A percentile compares a stretch with the other conserved stretches of the same genome.
phyloP scores from a whole-genome alignment of 2,888 invertebrate genomes.

The Brachylomia viminalis region DNA sequence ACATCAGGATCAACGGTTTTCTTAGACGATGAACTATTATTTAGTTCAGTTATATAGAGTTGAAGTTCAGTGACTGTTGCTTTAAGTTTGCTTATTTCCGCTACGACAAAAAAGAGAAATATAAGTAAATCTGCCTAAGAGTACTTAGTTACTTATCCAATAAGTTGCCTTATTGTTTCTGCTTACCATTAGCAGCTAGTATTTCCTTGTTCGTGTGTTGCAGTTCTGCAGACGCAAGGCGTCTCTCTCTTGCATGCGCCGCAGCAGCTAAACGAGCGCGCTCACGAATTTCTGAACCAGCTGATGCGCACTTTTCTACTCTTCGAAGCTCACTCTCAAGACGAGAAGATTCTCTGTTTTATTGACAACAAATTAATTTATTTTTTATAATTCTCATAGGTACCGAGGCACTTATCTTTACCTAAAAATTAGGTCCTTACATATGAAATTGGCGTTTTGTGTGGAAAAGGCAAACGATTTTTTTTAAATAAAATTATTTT shows the following conservation, averaged over 20 bases:
- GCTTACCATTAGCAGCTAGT: constrained; percentile 78
- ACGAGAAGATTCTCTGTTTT: constrained; percentile 77
- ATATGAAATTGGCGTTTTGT: too few relatives aligned
- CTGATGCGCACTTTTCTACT: constrained; percentile 83
- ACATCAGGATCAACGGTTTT: constrained; percentile 66
- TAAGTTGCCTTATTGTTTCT: not conserved
- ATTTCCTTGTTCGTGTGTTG: constrained; percentile 80
- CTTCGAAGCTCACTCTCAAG: constrained; percentile 82
- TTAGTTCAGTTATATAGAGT: constrained; percentile 65
- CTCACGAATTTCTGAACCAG: constrained; percentile 83
- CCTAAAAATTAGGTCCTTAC: too few relatives aligned
- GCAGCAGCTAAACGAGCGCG: constrained; percentile 86
- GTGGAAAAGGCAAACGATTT: too few relatives aligned
- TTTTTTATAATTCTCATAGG: not conserved
- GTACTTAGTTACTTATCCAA: not conserved
- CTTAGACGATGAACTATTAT: constrained; percentile 54
- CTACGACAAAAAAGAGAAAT: constrained; percentile 70
- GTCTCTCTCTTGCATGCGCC: constrained; percentile 84
- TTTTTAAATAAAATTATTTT: too few relatives aligned
- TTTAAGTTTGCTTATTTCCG: constrained; percentile 80
- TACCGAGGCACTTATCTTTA: not conserved
- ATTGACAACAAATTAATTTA: not conserved
- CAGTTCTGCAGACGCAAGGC: constrained; percentile 80
- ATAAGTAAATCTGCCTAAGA: not conserved
- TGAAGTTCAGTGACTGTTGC: constrained; percentile 79